Evolutionary conservation across 53 echinoderm and acorn worm species (phyloP).

Genomic region (Mesocentrotus franciscanus): DNA sequence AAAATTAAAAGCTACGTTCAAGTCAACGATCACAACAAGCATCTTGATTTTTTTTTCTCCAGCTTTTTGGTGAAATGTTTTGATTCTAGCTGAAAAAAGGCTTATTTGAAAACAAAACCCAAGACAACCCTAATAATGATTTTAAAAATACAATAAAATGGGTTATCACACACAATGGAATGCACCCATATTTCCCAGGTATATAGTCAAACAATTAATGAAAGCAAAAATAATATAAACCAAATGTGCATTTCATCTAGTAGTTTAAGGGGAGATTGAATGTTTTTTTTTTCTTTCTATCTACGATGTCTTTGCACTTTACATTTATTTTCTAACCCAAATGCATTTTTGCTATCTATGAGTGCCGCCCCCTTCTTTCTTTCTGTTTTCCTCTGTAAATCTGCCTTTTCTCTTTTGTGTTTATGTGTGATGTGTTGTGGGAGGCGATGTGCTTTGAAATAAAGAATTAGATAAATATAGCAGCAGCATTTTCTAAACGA

Average conservation of each 20-base stretch:
- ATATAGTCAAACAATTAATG: neutral
- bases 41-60: neutral
- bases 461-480: no score
- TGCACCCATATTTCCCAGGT: conserved; percentile 10
- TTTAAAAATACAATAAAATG: neutral
- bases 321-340: neutral
- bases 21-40: neutral
- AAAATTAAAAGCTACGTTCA: neutral
- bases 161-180: neutral
- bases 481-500: no score
- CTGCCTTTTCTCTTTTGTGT: neutral
- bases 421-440: neutral
- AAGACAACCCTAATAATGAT: neutral
- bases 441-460: neutral
- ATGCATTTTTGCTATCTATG: neutral
- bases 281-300: neutral
- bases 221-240: neutral
- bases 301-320: neutral
- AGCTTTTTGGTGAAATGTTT: neutral
- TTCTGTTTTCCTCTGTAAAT: neutral
- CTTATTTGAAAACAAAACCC: neutral
- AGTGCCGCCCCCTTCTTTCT: neutral
- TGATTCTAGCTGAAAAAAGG: neutral
- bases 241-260: neutral
- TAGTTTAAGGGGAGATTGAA: neutral